phyloP scores from a whole-genome alignment of 2,888 invertebrate genomes.

The Ischnura elegans region DNA sequence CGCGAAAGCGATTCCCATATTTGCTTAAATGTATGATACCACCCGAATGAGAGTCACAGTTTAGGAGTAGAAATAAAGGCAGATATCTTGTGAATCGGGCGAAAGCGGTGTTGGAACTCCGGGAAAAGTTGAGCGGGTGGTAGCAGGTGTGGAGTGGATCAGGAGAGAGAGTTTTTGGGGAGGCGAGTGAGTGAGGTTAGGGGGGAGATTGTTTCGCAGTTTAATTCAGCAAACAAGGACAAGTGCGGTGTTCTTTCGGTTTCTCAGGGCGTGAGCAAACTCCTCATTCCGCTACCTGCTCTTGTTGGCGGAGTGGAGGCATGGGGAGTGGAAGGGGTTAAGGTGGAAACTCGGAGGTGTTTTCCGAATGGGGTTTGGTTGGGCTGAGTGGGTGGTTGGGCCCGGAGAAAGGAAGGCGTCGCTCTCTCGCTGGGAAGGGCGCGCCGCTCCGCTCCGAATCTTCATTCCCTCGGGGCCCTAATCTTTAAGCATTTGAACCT shows the following conservation, averaged over 20 bases:
- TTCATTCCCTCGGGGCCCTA: too few relatives aligned
- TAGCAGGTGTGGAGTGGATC: neutral
- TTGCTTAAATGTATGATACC: too few relatives aligned
- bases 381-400: neutral
- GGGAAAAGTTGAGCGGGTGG: neutral
- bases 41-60: too few relatives aligned
- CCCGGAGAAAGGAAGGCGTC: neutral
- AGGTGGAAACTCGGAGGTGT: neutral
- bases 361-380: neutral
- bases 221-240: constrained; percentile 44
- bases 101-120: neutral
- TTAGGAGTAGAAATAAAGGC: neutral
- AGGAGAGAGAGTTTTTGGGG: neutral
- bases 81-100: neutral
- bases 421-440: neutral
- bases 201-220: constrained; percentile 44
- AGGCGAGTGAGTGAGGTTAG: neutral
- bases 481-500: too few relatives aligned
- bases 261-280: constrained; percentile 2
- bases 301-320: neutral
- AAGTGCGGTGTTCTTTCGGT: neutral
- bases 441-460: neutral
- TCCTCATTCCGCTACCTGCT: too few relatives aligned
- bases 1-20: too few relatives aligned
- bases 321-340: neutral